Conservation (phyloP, 2,888 invertebrate genomes). For the Atherix ibis region DNA sequence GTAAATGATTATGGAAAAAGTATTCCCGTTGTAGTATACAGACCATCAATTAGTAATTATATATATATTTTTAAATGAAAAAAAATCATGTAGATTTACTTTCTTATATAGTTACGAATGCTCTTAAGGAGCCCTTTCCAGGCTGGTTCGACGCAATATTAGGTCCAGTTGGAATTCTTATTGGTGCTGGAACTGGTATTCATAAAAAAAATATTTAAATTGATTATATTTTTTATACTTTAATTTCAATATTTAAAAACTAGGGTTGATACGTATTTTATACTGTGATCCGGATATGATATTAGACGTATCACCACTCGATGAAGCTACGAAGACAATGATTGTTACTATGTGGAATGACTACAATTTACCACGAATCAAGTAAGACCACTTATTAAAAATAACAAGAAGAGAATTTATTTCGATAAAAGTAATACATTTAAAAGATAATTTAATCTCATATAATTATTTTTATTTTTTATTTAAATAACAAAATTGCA, state of each 20-base stretch:
- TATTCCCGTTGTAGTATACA: conserved; percentile 59
- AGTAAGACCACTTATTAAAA: conserved; percentile 5
- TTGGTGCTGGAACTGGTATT: conserved; percentile 51
- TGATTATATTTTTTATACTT: neutral
- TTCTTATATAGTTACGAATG: conserved; percentile 43
- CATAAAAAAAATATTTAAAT: neutral
- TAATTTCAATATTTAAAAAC: neutral
- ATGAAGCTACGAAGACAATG: conserved; percentile 56
- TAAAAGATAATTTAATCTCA: neutral
- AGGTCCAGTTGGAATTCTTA: conserved; percentile 63
- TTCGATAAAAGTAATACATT: too few relatives aligned
- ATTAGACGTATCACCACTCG: conserved; percentile 70
- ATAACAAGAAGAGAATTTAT: too few relatives aligned
- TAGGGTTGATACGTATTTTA: conserved; percentile 52
- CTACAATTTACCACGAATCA: conserved; percentile 33
- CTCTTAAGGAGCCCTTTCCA: conserved; percentile 43
- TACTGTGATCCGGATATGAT: conserved; percentile 42
- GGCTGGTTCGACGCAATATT: conserved; percentile 91
- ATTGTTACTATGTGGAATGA: conserved; percentile 54
- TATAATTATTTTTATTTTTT: neutral
- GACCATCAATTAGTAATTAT: conserved; percentile 67
- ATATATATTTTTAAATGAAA: neutral
- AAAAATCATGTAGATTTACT: neutral
- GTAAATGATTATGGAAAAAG: conserved; percentile 47
- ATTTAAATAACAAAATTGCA: neutral